A percentile compares a stretch with the other conserved stretches of the same genome.
Evolutionary conservation across 2,113 vertebrate species (phyloP).

Genomic region (Illadopsis cleaveri): DNA sequence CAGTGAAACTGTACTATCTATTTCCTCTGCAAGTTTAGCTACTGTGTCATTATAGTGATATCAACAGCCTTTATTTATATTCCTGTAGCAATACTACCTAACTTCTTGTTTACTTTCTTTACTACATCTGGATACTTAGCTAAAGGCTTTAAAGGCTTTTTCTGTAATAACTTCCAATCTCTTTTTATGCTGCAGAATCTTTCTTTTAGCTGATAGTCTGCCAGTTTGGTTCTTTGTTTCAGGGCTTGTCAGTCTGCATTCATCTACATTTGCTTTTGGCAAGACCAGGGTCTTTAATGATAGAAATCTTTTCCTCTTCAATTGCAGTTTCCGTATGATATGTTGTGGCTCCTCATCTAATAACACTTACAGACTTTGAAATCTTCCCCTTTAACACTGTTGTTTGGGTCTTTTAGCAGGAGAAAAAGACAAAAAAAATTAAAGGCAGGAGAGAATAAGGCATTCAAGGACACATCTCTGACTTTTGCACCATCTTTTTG

Average conservation of each 20-base stretch:
- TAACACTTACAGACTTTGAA: neutral
- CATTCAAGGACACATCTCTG: neutral
- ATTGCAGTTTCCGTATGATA: neutral
- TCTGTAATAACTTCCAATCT: constrained; percentile 20
- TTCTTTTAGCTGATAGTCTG: constrained; percentile 16
- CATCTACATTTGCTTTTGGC: constrained; percentile 51
- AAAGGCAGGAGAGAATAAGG: neutral
- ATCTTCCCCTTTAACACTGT: neutral
- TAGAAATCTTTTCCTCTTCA: constrained; percentile 38
- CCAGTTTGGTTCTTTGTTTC: constrained; percentile 17
- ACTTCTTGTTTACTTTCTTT: constrained; percentile 26
- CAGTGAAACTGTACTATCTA: neutral
- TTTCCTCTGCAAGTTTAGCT: neutral
- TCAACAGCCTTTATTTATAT: constrained; percentile 31
- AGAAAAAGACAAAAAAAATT: neutral
- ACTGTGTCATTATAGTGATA: neutral
- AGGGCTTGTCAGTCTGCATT: constrained; percentile 28
- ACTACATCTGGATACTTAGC: neutral
- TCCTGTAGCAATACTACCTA: neutral
- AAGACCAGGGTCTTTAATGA: constrained; percentile 4
- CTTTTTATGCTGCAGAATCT: constrained; percentile 9
- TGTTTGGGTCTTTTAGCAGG: neutral
- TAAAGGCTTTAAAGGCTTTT: constrained; percentile 40
- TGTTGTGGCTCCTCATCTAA: neutral
- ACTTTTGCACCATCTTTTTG: neutral